Conservation (phyloP, 2,113 vertebrate species). For the Cynoglossus semilaevis region DNA sequence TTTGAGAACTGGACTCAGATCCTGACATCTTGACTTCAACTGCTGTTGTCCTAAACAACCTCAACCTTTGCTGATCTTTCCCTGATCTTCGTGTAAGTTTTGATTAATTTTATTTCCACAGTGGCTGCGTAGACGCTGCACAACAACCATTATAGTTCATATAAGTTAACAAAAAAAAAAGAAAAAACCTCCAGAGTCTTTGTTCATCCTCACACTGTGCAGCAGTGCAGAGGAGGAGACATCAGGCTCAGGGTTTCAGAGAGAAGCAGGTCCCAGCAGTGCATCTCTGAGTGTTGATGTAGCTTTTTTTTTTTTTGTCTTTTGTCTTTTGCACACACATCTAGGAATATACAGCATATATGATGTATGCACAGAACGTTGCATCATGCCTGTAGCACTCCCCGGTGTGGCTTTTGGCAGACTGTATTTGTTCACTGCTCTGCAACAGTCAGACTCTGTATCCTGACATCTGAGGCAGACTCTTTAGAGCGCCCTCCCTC, state of each 20-base stretch:
- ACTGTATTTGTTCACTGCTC: constrained; percentile 51
- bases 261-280: constrained; percentile 50
- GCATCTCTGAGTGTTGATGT: constrained; percentile 38
- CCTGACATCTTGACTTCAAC: too few relatives aligned
- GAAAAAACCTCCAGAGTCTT: constrained; percentile 71
- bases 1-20: too few relatives aligned
- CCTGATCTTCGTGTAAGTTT: constrained; percentile 57
- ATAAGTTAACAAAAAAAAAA: constrained; percentile 68
- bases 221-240: constrained; percentile 53
- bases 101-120: constrained; percentile 54
- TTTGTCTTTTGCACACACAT: constrained; percentile 9
- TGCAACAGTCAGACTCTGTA: constrained; percentile 58
- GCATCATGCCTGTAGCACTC: constrained; percentile 42
- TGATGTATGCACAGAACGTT: constrained; percentile 28
- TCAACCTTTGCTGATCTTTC: too few relatives aligned
- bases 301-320: constrained; percentile 13
- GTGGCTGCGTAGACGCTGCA: constrained; percentile 42
- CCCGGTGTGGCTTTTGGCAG: constrained; percentile 43
- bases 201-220: constrained; percentile 53
- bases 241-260: constrained; percentile 47
- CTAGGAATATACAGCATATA: not conserved
- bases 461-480: constrained; percentile 55
- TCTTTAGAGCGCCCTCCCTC: constrained; percentile 58
- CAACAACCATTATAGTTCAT: constrained; percentile 60
- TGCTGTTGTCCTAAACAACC: too few relatives aligned